Base-by-base conservation (phyloP, 2,888 invertebrate species). In the Zaprionus bogoriensis region DNA sequence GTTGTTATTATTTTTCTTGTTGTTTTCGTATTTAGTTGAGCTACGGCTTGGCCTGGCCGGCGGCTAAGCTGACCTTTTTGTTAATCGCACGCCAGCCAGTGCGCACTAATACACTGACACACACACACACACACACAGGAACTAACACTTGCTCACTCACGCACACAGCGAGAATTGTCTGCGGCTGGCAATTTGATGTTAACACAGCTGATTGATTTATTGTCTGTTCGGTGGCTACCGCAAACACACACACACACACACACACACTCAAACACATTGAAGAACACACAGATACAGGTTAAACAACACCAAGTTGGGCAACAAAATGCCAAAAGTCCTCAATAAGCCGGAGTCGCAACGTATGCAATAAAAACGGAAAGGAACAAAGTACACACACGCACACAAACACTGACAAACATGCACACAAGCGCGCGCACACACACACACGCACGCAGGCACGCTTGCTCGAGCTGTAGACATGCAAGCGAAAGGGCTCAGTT, bases 151-250 rank as follows among this genome's bases (percentile, higher is more conserved):
- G 9, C 22, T 9, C 46, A 20, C 28, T n/a, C 50, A 57, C 39
- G 53, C 44, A 71, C 23, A 53, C 39, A 58, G 48, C 17, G 41
- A 47, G 64, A 55, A 68, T 67, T 85, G 85, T 87, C 85, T 79
- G 77, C 60, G 74, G 65, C 48, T 39, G 51, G 61, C 66, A 82
- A 81, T 79, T 83, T 66, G 51, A 86, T 87, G 86, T 86, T 85
- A 67, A 82, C 83, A 68, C 86, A 87, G 87, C 86, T 81, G 80
- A 81, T 81, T 81, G 80, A 81, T 81, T 81, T 81, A 81, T 81
- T 86, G 79, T 80, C 80, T 74, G 87, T 62, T 85, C 67, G 78
- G 39, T 81, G 73, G 54, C 77, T 60, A 71, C 65, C 61, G 64
- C 77, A 74, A 80, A 80, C 74, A 76, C 51, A 50, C 45, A 38